Conservation (phyloP, 2,888 invertebrate genomes). For the Chirona hameri region DNA sequence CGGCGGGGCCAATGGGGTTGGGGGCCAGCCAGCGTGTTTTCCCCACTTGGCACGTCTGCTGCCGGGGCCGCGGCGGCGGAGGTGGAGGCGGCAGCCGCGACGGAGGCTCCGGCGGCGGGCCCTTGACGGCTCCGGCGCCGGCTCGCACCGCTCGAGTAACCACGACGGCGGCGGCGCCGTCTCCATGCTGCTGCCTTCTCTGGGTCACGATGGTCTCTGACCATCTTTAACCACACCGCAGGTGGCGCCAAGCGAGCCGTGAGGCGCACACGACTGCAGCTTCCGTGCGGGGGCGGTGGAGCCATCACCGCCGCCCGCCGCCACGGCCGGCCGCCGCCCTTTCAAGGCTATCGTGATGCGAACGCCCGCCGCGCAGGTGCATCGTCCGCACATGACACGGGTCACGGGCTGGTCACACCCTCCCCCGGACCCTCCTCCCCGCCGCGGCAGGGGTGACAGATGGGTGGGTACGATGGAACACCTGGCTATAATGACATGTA, state of each 20-base stretch:
- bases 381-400: background rate
- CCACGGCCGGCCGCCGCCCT: constrained; percentile 8
- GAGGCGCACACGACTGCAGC: no score
- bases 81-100: background rate
- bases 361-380: no score
- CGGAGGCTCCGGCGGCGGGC: background rate
- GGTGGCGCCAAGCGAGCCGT: no score
- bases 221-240: no score
- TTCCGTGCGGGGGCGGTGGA: no score
- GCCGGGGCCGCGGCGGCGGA: background rate
- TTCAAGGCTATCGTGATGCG: background rate
- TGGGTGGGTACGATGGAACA: background rate
- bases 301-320: background rate
- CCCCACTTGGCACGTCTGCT: no score
- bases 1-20: no score
- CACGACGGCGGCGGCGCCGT: background rate
- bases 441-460: no score
- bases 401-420: background rate
- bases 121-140: background rate
- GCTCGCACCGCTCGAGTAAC: background rate
- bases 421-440: no score
- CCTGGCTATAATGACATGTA: background rate
- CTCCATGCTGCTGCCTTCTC: no score
- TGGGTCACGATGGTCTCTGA: no score
- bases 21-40: no score